Percentiles rank a stretch among this genome's conserved stretches.
Evolutionary conservation across 2,113 vertebrate species (phyloP).

Genomic region (Rhineura floridana): DNA sequence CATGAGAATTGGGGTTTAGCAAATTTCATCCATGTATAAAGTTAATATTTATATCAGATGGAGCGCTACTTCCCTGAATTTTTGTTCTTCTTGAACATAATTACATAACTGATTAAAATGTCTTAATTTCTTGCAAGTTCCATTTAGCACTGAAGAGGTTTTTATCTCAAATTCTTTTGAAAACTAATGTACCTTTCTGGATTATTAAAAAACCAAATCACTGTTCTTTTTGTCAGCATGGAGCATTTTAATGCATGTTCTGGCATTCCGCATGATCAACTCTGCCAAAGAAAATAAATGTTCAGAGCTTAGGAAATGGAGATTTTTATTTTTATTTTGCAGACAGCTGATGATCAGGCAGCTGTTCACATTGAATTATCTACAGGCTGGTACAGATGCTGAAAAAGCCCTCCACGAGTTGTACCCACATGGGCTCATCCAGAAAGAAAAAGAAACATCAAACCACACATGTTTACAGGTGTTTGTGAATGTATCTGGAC

Average conservation of each 20-base stretch:
- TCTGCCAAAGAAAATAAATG: neutral
- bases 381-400: neutral
- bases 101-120: neutral
- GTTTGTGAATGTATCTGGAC: neutral
- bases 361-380: neutral
- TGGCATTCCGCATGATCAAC: neutral
- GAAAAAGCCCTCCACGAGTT: neutral
- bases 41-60: neutral
- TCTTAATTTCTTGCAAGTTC: neutral
- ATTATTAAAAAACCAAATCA: neutral
- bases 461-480: neutral
- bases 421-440: neutral
- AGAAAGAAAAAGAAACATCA: neutral
- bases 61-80: constrained; percentile 4
- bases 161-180: neutral
- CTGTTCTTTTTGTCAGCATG: neutral
- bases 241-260: neutral
- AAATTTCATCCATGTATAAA: neutral
- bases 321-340: constrained; percentile 4
- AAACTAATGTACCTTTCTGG: neutral
- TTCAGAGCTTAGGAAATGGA: neutral
- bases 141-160: neutral
- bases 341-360: constrained; percentile 11
- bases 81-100: neutral
- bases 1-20: neutral